These are phyloP conservation scores for Rhabdornis inornatus DNA, from an alignment of 2,113 vertebrate species.

Conservation along the genomic window DNA sequence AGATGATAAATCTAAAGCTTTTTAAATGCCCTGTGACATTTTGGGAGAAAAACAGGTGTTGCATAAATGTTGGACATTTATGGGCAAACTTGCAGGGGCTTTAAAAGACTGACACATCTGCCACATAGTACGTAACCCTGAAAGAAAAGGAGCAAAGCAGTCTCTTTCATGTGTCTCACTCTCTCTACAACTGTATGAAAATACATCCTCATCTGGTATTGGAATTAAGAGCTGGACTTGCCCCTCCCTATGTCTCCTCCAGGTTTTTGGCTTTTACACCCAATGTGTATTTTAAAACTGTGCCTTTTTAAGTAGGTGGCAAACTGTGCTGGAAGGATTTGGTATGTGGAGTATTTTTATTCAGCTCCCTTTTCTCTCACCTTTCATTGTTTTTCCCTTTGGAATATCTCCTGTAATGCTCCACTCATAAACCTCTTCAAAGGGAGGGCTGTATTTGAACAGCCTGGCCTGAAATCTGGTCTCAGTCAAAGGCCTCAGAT, in stretches of 20 bases:
- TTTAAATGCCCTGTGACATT: conserved; percentile 58
- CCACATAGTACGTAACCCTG: conserved; percentile 56
- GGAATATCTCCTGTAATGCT: conserved; percentile 62
- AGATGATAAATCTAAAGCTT: conserved; percentile 62
- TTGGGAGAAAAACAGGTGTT: conserved; percentile 63
- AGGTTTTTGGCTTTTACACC: conserved; percentile 46
- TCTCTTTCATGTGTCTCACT: conserved; percentile 36
- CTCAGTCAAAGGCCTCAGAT: conserved; percentile 48
- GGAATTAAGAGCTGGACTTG: conserved; percentile 39
- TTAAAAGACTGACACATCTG: conserved; percentile 65
- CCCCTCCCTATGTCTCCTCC: conserved; percentile 28
- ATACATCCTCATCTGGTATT: conserved; percentile 64
- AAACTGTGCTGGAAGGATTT: conserved; percentile 51
- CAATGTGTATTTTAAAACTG: conserved; percentile 51
- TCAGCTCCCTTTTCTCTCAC: conserved; percentile 50
- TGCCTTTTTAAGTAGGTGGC: conserved; percentile 63
- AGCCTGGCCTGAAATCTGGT: conserved; percentile 57
- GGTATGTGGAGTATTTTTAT: conserved; percentile 40
- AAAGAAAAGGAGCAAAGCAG: conserved; percentile 45
- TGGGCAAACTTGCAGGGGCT: conserved; percentile 51
- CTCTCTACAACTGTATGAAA: conserved; percentile 23
- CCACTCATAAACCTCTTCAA: conserved; percentile 57
- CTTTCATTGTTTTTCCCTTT: conserved; percentile 60
- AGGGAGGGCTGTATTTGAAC: conserved; percentile 19
- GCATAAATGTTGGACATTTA: conserved; percentile 65